Evolutionary conservation across 2,888 invertebrate species (phyloP).

Genomic region (Cerceris ruficornis): DNA sequence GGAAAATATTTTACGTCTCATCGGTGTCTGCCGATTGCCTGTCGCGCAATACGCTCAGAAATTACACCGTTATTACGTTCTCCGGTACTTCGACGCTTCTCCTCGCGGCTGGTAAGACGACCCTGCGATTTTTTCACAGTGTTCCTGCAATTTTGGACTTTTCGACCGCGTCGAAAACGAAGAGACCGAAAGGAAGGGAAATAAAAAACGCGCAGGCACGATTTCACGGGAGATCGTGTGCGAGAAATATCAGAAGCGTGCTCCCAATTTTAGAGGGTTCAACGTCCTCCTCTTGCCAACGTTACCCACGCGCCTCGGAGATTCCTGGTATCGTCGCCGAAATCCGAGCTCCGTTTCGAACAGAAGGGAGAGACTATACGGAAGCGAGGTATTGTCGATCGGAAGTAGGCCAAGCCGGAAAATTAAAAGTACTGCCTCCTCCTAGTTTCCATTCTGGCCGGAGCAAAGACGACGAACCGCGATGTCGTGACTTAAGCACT

Average conservation of each 20-base stretch:
- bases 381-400: conserved; percentile 38
- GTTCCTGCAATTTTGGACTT: too few species aligned
- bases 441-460: conserved; percentile 4
- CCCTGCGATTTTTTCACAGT: too few species aligned
- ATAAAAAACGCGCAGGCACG: conserved; percentile 21
- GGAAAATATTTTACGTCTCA: too few species aligned
- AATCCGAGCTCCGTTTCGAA: conserved; percentile 39
- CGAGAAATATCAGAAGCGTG: conserved; percentile 28
- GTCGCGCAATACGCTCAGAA: too few species aligned
- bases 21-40: too few species aligned
- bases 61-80: too few species aligned
- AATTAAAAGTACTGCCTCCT: conserved; percentile 44
- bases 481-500: background rate
- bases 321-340: conserved; percentile 23
- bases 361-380: conserved; percentile 6
- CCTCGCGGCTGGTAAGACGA: too few species aligned
- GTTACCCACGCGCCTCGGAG: conserved; percentile 31
- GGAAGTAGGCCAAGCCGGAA: conserved; percentile 49
- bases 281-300: conserved; percentile 21
- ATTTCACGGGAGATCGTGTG: conserved; percentile 16
- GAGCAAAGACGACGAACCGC: background rate
- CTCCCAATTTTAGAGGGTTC: conserved; percentile 45
- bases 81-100: too few species aligned
- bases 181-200: background rate
- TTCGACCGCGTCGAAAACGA: background rate